A percentile compares a stretch with the other conserved stretches of the same genome.
Conservation (phyloP, 30 jellyfish, hydroid and myxozoan species). For the Pseudorhiza aurosa region DNA sequence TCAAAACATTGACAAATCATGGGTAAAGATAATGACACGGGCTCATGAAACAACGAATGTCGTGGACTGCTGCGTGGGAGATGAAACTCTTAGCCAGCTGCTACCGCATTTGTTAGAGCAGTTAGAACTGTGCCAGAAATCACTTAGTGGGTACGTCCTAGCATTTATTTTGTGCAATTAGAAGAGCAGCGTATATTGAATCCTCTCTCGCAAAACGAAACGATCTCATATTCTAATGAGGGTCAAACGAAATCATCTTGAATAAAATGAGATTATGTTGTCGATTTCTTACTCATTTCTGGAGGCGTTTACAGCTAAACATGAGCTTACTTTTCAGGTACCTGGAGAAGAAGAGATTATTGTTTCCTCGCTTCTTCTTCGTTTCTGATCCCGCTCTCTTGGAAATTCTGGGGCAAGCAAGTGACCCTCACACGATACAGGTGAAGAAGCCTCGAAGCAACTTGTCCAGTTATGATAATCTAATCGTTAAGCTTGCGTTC, state of each 20-base stretch:
- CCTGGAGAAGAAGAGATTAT: slow-evolving; percentile 76
- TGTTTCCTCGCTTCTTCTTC: slow-evolving; percentile 97
- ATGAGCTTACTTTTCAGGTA: slow-evolving; percentile 58
- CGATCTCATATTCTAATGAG: too few species aligned
- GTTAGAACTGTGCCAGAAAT: slow-evolving; percentile 95
- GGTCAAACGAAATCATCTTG: too few species aligned
- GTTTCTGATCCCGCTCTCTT: slow-evolving; percentile 97
- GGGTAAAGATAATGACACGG: slow-evolving; percentile 98
- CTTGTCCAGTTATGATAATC: too few species aligned
- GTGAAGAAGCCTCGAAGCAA: too few species aligned
- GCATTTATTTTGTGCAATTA: neutral
- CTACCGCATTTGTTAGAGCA: slow-evolving; percentile 95
- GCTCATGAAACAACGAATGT: slow-evolving; percentile 97
- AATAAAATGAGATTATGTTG: too few species aligned
- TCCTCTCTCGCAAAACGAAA: too few species aligned
- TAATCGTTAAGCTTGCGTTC: too few species aligned
- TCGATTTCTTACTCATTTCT: neutral
- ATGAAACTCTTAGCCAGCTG: slow-evolving; percentile 94
- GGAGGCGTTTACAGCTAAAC: neutral
- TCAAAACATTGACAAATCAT: slow-evolving; percentile 95
- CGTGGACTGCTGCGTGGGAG: slow-evolving; percentile 98
- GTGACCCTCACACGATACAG: slow-evolving; percentile 97
- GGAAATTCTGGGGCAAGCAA: slow-evolving; percentile 98
- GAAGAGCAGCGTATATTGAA: neutral
- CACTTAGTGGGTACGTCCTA: slow-evolving; percentile 89